A percentile compares a stretch with the other conserved stretches of the same genome.
Evolutionary conservation across 2,797 vertebrate genomes (phyloP).

Genomic region (Antennarius maculatus): DNA sequence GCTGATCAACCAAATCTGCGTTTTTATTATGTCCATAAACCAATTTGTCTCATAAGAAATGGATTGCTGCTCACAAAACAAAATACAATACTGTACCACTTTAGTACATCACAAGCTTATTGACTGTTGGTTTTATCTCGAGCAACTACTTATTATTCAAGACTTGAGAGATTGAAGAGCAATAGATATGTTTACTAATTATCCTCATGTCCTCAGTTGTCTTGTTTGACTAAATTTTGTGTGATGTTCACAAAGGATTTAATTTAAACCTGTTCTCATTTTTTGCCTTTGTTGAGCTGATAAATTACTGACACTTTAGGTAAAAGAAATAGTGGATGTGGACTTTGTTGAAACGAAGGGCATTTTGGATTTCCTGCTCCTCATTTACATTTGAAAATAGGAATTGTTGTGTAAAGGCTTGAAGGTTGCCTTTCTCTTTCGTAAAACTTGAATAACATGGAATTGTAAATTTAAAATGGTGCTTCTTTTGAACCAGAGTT

Average conservation of each 20-base stretch:
- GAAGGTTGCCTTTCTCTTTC: no score
- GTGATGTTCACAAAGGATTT: background rate
- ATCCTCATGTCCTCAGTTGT: background rate
- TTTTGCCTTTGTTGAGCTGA: conserved; percentile 11
- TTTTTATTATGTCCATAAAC: background rate
- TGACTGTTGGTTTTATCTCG: background rate
- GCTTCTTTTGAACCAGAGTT: background rate
- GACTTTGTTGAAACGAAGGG: conserved; percentile 14
- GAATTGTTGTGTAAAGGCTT: no score
- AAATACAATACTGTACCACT: no score
- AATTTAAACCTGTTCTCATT: background rate
- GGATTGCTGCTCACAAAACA: background rate
- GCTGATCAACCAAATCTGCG: background rate
- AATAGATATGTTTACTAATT: background rate
- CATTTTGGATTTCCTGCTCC: background rate
- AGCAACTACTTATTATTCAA: background rate
- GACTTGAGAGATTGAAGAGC: background rate
- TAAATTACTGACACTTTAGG: conserved; percentile 1
- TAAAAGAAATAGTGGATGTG: background rate
- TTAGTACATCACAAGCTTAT: no score
- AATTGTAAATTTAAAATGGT: background rate
- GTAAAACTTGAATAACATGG: background rate
- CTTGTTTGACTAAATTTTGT: background rate
- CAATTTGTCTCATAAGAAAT: background rate
- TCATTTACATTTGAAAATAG: no score